A percentile compares a stretch with the other conserved stretches of the same genome.
Evolutionary conservation across 2,888 invertebrate species (phyloP).

Genomic region (Andrena camellia): DNA sequence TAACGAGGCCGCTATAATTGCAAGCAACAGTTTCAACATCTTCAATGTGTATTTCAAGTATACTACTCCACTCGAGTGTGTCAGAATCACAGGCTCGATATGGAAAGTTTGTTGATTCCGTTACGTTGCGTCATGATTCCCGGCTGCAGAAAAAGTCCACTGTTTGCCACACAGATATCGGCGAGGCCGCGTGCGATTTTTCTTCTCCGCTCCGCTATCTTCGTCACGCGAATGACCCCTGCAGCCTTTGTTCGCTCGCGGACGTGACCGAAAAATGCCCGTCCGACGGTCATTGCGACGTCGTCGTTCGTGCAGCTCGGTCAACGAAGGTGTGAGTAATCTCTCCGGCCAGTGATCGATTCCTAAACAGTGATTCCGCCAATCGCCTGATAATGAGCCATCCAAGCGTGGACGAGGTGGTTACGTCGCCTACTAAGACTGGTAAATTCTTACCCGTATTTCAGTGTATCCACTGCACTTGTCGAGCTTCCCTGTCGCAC

Average conservation of each 20-base stretch:
- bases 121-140: not conserved
- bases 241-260: conserved; percentile 36
- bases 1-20: not conserved
- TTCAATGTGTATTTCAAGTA: too few relatives aligned
- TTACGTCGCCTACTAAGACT: conserved; percentile 38
- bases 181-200: conserved; percentile 61
- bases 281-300: conserved; percentile 43
- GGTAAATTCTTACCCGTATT: conserved; percentile 61
- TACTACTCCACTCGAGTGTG: too few relatives aligned
- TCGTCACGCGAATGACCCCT: conserved; percentile 18
- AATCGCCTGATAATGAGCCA: conserved; percentile 47
- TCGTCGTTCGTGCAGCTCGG: conserved; percentile 30
- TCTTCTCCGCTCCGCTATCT: conserved; percentile 55
- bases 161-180: not conserved
- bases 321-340: conserved; percentile 17
- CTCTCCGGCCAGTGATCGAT: not conserved
- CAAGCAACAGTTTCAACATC: not conserved
- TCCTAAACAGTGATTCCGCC: not conserved
- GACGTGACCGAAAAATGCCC: conserved; percentile 40
- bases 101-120: too few relatives aligned
- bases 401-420: conserved; percentile 42
- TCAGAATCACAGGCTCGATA: too few relatives aligned
- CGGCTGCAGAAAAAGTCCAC: not conserved
- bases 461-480: not conserved
- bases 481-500: not conserved